Base-by-base conservation (phyloP, 64 coral and sea anemone species). In the Actinia tenebrosa region DNA sequence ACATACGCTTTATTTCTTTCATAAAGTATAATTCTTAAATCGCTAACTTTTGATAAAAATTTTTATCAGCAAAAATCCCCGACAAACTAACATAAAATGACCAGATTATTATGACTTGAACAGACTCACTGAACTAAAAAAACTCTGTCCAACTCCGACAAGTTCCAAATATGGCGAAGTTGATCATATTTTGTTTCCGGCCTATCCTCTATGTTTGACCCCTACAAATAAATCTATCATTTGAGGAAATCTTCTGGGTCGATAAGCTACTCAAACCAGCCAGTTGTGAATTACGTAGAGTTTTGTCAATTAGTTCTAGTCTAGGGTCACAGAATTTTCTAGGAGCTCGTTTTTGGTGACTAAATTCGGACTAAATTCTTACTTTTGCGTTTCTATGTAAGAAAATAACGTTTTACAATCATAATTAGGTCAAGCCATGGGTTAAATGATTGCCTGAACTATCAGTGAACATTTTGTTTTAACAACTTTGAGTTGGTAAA, bases 151-250 rank as follows among this genome's bases (percentile, higher is more conserved):
- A 75, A 69, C 69, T 75, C 69, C 27, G 11, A 75, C 26, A 42
- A 75, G 69, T 81, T 53, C 79, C 79, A 81, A 81, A 81, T 81
- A 81, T 81, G 79, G 79, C 44, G 50, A 81, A 53, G 19, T 53
- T 81, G 16, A 50, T 81, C 17, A 81, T 9, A 81, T 81, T 50
- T 53, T 50, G 45, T 81, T 81, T 81, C 79, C 79, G 79, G 79
- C 79, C 79, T 9, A 81, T 50, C 79, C 79, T 81, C 45, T 45
- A 3, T 45, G 25, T 42, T 75, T 75, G 69, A 75, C 69, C 69
- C 27, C 13, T 42, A 75, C 69, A 75, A 75, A 75, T 30, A 75
- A 75, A 75, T 75, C 69, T 75, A 75, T 75, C 69, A 66, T 6
- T 66, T 10, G 63, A 66, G 63, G 22, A 66, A 66, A 66, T 66